Conservation (phyloP, 2,113 vertebrate genomes). For the Sinocyclocheilus rhinocerous region DNA sequence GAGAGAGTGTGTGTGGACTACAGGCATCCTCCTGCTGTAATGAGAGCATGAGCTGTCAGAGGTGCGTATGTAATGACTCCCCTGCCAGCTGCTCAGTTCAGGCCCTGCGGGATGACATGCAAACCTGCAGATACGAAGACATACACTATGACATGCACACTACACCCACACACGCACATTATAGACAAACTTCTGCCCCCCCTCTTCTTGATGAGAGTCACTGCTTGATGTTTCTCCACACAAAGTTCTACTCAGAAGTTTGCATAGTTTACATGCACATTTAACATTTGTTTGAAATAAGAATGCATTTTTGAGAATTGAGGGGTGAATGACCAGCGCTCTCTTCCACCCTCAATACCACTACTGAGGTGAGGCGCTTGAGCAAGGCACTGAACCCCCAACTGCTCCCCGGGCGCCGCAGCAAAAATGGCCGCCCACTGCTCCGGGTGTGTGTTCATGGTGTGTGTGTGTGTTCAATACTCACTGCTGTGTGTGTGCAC, state of each 20-base stretch:
- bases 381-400: too few relatives aligned
- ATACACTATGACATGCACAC: conserved; percentile 24
- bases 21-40: conserved; percentile 68
- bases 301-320: too few relatives aligned
- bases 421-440: too few relatives aligned
- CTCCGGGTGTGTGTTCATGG: too few relatives aligned
- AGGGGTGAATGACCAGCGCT: too few relatives aligned
- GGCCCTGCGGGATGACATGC: conserved; percentile 68
- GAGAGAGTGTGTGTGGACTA: conserved; percentile 30
- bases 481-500: too few relatives aligned
- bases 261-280: background rate
- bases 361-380: too few relatives aligned
- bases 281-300: background rate
- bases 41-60: conserved; percentile 79
- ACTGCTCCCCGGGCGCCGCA: too few relatives aligned
- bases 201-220: conserved; percentile 37
- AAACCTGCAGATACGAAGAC: conserved; percentile 44
- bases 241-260: background rate
- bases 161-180: conserved; percentile 23
- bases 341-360: too few relatives aligned
- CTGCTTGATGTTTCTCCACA: background rate
- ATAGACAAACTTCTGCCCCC: conserved; percentile 38
- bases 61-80: conserved; percentile 73
- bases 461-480: too few relatives aligned
- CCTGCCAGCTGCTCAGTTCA: conserved; percentile 74